Base-by-base conservation (phyloP, 2,113 vertebrate genomes). In the Empidonax traillii region DNA sequence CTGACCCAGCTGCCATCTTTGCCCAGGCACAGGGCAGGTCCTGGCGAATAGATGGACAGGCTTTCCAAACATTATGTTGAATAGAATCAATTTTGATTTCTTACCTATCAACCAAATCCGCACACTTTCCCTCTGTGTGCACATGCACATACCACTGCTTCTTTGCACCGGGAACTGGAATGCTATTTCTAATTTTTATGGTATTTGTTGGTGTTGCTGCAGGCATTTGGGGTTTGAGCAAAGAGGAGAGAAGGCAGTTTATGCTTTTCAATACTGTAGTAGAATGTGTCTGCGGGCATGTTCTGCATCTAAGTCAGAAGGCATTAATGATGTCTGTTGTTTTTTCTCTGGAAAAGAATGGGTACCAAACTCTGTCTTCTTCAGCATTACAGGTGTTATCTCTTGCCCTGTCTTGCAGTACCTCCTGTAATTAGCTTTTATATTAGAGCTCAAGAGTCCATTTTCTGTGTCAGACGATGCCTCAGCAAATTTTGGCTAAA, bases 401-500 rank as follows among this genome's bases (percentile, higher is more conserved):
- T 82, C 83, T 62, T 72, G 72, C n/a, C 13, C 27, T 81, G 39
- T 63, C 61, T 87, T 65, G 20, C 87, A 68, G 23, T 58, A 66
- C 44, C 31, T 92, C 66, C 58, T 75, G n/a, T 89, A 89, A 92
- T 90, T 93, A 89, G 77, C 37, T 89, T 94, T 87, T 79, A 23
- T 56, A 35, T 71, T 73, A 43, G 47, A 68, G 58, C 65, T 90
- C 17, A 25, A 30, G 28, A 62, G 44, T 85, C 72, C 41, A 58
- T 85, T 69, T 68, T 86, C 47, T 41, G n/a, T 76, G 79, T 66
- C 73, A 55, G 72, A 66, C 59, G 55, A 67, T 58, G 85, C 86
- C 66, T 92, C 85, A 94, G 92, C 76, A 86, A 59, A 89, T 89
- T 95, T 79, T 78, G 76, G 35, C 22, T n/a, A 77, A 80, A 71